Conservation (phyloP, 2,888 invertebrate genomes). For the Scaptomyza flava region DNA sequence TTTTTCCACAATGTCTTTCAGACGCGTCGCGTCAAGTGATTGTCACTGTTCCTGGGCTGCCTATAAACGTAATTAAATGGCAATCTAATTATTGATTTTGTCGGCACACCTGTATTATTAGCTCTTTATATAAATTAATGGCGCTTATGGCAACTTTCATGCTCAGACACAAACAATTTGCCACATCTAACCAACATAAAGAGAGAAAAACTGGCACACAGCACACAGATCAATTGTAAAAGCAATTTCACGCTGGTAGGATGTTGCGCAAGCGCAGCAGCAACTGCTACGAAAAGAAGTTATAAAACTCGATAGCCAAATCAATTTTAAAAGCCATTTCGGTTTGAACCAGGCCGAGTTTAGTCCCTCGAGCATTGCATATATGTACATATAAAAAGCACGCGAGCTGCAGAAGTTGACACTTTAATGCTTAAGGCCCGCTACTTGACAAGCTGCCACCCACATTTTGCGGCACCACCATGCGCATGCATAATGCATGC, state of each 20-base stretch:
- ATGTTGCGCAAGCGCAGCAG: slow-evolving; percentile 67
- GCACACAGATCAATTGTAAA: slow-evolving; percentile 64
- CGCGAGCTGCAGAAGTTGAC: slow-evolving; percentile 26
- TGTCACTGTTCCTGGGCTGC: slow-evolving; percentile 38
- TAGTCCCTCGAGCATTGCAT: slow-evolving; percentile 38
- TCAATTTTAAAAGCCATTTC: slow-evolving; percentile 26
- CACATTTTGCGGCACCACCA: slow-evolving; percentile 24
- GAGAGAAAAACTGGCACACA: slow-evolving; percentile 40
- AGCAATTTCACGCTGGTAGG: slow-evolving; percentile 66
- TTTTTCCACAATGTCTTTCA: slow-evolving; percentile 8
- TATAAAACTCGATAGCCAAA: slow-evolving; percentile 20
- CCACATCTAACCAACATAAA: slow-evolving; percentile 45
- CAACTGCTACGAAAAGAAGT: slow-evolving; percentile 14
- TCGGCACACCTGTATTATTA: slow-evolving; percentile 54
- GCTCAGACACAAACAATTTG: slow-evolving; percentile 45
- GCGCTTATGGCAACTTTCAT: slow-evolving; percentile 69
- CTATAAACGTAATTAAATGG: slow-evolving; percentile 23
- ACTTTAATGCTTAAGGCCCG: slow-evolving; percentile 23
- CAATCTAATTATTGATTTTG: slow-evolving; percentile 36
- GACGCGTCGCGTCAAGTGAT: slow-evolving; percentile 10
- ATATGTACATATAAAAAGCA: slow-evolving; percentile 3
- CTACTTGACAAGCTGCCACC: slow-evolving; percentile 38
- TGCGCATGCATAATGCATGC: slow-evolving; percentile 36
- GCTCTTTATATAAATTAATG: slow-evolving; percentile 69
- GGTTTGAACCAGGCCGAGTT: slow-evolving; percentile 9